A percentile compares a stretch with the other conserved stretches of the same genome.
phyloP scores from a whole-genome alignment of 1,140 invertebrate species.

The honey bee (Apis mellifera) region Amel_HAv3.1 CM009934.2:8430501-8431000 shows the following conservation, averaged over 20 bases:
- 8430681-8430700: background rate
- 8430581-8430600: conserved; percentile 66
- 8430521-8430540: conserved; percentile 21
- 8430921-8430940: conserved; percentile 60
- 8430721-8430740: background rate
- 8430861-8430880: conserved; percentile 18
- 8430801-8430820: conserved; percentile 6
- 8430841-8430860: conserved; percentile 38
- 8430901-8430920: conserved; percentile 35
- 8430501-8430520: background rate
- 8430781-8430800: conserved; percentile 32
- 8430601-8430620: conserved; percentile 51
- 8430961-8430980: conserved; percentile 37
- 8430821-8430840: conserved; percentile 40
- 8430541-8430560: conserved; percentile 23
- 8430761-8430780: conserved; percentile 1
- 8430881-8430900: background rate
- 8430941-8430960: conserved; percentile 42
- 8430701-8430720: too few relatives aligned
- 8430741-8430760: background rate
- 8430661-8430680: background rate
- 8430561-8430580: conserved; percentile 68
- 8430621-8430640: conserved; percentile 18
- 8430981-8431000: background rate
- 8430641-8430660: background rate